Evolutionary conservation across 2,797 vertebrate genomes (phyloP), one percentile per base, ranked within the genome.

Genomic region (Saxicola maurus): DNA sequence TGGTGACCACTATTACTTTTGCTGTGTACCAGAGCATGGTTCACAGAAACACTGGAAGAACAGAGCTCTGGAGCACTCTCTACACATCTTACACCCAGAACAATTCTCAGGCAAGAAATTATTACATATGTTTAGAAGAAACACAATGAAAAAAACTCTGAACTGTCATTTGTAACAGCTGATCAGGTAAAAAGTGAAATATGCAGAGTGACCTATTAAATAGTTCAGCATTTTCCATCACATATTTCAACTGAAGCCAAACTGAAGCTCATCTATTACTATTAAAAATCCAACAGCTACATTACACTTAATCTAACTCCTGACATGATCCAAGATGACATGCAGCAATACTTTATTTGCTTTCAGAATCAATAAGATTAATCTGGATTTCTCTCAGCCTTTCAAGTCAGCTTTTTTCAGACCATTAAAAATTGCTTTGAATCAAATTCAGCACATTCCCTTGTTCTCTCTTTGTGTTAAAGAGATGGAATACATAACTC

Each of bases 321-420:
- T 87, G 46, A 84, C 0, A 1, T 24, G 60, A 91, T 73, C 46
- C 69, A 87, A 76, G 51, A 43, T 52, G 68, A 86, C 1, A 0
- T 1, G 9, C 35, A 89, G 53, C 65, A 87, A 85, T 68, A 71
- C 43, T 28, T 55, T 56, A 78, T 31, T 69, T 92, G 38, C 21
- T 91, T 83, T 86, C 66, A 93, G 67, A 83, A 91, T 83, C 89
- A 86, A 42, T 71, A 83, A 80, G 14, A 67, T 82, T 80, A 81
- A 87, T 86, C 49, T 61, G 65, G 28, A 86, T 84, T 75, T 49
- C 56, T 85, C 52, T 79, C 30, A 61, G 48, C 38, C 66, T 86
- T 95, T 89, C 66, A 75, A 74, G 42, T 43, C 0, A 2, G 6
- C 10, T 73, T 85, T 55, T 83, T 76, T 78, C 21, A 76, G 16